Evolutionary conservation across 1,140 invertebrate genomes (phyloP), one percentile per base, ranked within the genome.

Genomic region (Drosophila micromelanica): DNA sequence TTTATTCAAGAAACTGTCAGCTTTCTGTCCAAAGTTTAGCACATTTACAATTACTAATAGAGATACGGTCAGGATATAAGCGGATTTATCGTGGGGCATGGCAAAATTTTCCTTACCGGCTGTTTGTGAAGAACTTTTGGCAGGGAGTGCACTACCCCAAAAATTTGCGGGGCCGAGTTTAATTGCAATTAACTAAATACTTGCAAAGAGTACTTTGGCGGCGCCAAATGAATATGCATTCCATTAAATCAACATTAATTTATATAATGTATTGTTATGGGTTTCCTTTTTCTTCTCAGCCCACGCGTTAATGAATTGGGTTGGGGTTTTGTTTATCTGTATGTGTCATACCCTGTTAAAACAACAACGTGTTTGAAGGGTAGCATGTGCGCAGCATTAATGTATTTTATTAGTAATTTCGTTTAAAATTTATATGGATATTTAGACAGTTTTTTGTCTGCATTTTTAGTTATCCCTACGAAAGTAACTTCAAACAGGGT

Each of bases 101-200:
- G 20, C 37, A 37, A 27, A 20, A 9, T 17, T 35, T 40, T 43
- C 56, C 30, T 43, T 38, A 45, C 38, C 27, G 17, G 15, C 17
- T 11, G 6, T 5, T 46, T 17, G 32, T 15, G 56, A 38, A 7
- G 12, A 15, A 38, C 4, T 17, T 13, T 11, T n/a, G 30, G 1
- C n/a, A 17, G 51, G 32, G 48, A 9, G n/a, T 12, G 13, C 37
- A 35, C 46, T 37, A 15, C 37, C 30, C 12, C 42, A 32, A 46
- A 15, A 64, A 13, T 13, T 35, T 46, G 62, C 42, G 38, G n/a
- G 27, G 9, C 48, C 37, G 27, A 73, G 61, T 73, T 87, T 80
- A 64, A 89, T 87, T 87, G 82, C 84, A 89, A 87, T 87, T 87
- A 87, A 87, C 84, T 87, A 79, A 87, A 87, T 79, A 82, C 76